A percentile compares a stretch with the other conserved stretches of the same genome.
Evolutionary conservation across 53 echinoderm and acorn worm genomes (phyloP).

Genomic region (Hippasteria phrygiana): DNA sequence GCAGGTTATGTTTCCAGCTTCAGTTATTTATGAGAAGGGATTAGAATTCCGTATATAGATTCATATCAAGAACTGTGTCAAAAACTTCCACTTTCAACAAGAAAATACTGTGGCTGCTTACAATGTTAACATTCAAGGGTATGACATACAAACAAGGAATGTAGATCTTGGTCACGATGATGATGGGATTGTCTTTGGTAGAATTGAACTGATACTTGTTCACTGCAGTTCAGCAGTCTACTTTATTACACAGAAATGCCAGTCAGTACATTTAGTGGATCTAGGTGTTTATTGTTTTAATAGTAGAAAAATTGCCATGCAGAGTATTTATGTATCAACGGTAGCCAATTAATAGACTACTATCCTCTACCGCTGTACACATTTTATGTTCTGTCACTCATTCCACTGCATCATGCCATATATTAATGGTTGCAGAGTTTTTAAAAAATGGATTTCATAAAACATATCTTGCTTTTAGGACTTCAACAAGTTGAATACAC

Average conservation of each 20-base stretch:
- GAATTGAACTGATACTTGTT: constrained; percentile 54
- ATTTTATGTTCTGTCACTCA: not conserved
- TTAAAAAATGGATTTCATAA: constrained; percentile 27
- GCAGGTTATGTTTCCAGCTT: constrained; percentile 55
- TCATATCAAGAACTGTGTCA: constrained; percentile 58
- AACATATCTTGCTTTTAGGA: too few relatives aligned
- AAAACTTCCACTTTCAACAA: constrained; percentile 11
- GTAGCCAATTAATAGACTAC: constrained; percentile 51
- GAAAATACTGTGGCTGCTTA: constrained; percentile 55
- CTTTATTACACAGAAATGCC: constrained; percentile 28
- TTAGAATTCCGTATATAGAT: constrained; percentile 51
- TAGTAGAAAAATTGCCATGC: not conserved
- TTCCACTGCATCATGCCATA: constrained; percentile 58
- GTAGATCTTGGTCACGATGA: constrained; percentile 34
- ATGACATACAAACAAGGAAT: constrained; percentile 59
- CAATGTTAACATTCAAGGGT: constrained; percentile 36
- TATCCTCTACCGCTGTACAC: constrained; percentile 56
- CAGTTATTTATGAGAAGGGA: constrained; percentile 39
- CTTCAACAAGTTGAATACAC: too few relatives aligned
- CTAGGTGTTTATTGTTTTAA: constrained; percentile 1
- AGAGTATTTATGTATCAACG: constrained; percentile 37
- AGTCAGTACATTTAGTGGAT: constrained; percentile 38
- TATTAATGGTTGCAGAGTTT: constrained; percentile 26
- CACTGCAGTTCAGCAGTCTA: constrained; percentile 29
- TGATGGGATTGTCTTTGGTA: constrained; percentile 38